These are phyloP conservation scores for Micropterix aruncella DNA, from an alignment of 2,888 invertebrate genomes.

Conservation along the genomic window DNA sequence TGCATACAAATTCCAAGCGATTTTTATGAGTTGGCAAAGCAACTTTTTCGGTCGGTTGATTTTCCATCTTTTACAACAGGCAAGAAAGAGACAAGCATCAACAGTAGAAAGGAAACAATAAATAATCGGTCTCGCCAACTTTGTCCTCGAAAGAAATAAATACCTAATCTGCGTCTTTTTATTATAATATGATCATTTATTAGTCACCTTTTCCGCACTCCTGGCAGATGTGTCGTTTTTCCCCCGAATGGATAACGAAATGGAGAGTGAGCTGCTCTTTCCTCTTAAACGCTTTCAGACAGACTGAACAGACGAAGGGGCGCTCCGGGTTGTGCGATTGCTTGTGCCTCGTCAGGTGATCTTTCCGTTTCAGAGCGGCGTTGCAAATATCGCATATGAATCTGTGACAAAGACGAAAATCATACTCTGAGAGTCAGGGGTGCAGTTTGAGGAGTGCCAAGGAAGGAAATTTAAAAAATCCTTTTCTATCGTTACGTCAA, in stretches of 20 bases:
- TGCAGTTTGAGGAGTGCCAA: neutral
- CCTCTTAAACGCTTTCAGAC: conserved; percentile 76
- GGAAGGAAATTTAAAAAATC: too few relatives aligned
- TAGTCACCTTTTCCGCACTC: conserved; percentile 69
- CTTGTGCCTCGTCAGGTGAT: conserved; percentile 76
- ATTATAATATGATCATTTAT: too few relatives aligned
- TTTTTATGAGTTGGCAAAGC: too few relatives aligned
- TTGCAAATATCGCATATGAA: conserved; percentile 85
- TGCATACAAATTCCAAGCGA: too few relatives aligned
- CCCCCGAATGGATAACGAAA: conserved; percentile 82
- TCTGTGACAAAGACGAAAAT: conserved; percentile 26
- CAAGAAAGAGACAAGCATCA: too few relatives aligned
- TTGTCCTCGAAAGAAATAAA: too few relatives aligned
- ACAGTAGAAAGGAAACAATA: too few relatives aligned
- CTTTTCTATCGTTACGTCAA: neutral
- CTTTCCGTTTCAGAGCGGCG: conserved; percentile 75
- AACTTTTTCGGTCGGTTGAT: too few relatives aligned
- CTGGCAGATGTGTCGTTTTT: conserved; percentile 74
- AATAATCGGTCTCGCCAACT: too few relatives aligned
- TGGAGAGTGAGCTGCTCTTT: conserved; percentile 81
- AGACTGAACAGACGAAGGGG: conserved; percentile 78
- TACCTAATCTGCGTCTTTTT: too few relatives aligned
- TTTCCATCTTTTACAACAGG: too few relatives aligned
- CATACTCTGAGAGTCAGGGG: neutral
- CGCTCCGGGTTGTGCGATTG: conserved; percentile 80